Evolutionary conservation across 2,797 vertebrate species (phyloP).

Genomic region (Rachycentron canadum): DNA sequence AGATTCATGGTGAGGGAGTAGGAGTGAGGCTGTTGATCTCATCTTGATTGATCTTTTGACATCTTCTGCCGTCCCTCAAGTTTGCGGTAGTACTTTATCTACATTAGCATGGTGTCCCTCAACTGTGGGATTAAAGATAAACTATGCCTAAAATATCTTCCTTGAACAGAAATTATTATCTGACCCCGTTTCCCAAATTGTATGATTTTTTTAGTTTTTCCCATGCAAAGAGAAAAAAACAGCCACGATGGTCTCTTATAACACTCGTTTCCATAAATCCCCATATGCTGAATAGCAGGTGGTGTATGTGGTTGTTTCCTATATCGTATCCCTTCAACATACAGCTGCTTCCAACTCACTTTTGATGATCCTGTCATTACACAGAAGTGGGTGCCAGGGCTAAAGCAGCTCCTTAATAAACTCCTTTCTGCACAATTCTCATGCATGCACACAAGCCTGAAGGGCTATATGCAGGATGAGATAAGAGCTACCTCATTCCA

Average conservation of each 20-base stretch:
- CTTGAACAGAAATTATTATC: conserved; percentile 13
- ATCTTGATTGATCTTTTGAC: conserved; percentile 26
- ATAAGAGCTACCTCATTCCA: conserved; percentile 75
- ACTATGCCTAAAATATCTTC: not conserved
- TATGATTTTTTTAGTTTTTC: conserved; percentile 1
- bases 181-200: not conserved
- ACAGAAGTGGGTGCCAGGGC: conserved; percentile 47
- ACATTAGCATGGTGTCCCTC: conserved; percentile 5
- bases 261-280: conserved; percentile 1
- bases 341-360: conserved; percentile 19
- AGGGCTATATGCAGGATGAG: conserved; percentile 71
- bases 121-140: conserved; percentile 3
- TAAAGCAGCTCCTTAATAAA: conserved; percentile 76
- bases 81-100: conserved; percentile 8
- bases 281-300: not conserved
- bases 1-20: not conserved
- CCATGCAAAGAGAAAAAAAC: not conserved
- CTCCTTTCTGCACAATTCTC: conserved; percentile 61
- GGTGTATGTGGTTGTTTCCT: not conserved
- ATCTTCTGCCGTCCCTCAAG: not conserved
- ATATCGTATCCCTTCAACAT: conserved; percentile 16
- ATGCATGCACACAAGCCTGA: conserved; percentile 62
- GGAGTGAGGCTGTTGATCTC: conserved; percentile 6
- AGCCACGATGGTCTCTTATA: not conserved
- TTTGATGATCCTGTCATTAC: conserved; percentile 51